Conservation (phyloP, 2,797 vertebrate genomes). For the Acropternis orthonyx region DNA sequence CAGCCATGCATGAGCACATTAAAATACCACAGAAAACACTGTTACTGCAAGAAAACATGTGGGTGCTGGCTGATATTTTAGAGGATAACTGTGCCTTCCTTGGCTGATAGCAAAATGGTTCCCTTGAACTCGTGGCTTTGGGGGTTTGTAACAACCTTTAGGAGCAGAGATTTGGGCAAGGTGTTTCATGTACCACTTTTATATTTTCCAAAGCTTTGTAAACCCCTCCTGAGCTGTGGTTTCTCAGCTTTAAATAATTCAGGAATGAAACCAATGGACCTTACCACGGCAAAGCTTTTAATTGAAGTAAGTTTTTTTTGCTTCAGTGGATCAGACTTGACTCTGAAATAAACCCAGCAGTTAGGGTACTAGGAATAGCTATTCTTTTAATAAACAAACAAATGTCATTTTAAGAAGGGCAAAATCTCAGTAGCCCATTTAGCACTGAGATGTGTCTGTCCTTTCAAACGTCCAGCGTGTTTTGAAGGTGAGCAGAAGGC, state of each 20-base stretch:
- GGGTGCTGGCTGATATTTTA: neutral
- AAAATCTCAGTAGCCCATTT: neutral
- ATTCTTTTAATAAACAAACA: slow-evolving; percentile 46
- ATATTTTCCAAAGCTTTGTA: neutral
- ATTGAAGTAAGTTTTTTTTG: neutral
- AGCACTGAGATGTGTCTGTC: neutral
- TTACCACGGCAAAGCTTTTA: neutral
- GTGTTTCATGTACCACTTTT: neutral
- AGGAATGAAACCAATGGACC: neutral
- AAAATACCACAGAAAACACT: neutral
- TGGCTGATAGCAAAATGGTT: neutral
- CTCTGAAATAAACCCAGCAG: slow-evolving; percentile 23
- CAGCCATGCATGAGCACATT: neutral
- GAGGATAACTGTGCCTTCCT: neutral
- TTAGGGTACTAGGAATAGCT: neutral
- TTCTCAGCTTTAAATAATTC: slow-evolving; percentile 51
- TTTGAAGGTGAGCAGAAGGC: neutral
- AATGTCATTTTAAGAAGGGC: slow-evolving; percentile 33
- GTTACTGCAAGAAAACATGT: neutral
- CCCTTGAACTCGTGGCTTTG: neutral
- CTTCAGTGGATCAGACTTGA: neutral
- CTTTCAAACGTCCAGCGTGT: neutral
- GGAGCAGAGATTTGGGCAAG: neutral
- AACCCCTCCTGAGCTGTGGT: neutral
- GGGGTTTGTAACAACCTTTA: neutral